Conservation (phyloP, 2,797 vertebrate species). For the Catostomus latipinnis region DNA sequence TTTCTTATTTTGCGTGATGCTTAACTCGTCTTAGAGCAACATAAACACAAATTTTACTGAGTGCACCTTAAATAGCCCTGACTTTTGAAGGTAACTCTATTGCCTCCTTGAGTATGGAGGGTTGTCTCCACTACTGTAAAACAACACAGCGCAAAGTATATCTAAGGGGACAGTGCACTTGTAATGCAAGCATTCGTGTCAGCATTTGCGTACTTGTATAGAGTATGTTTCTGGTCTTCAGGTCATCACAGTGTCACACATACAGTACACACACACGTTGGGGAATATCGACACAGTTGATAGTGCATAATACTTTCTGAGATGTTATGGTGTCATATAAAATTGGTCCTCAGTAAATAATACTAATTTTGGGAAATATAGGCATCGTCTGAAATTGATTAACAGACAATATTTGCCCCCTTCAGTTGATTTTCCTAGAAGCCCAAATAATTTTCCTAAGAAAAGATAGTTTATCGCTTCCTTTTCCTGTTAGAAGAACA, state of each 20-base stretch:
- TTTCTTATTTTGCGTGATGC: no score
- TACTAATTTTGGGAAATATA: background rate
- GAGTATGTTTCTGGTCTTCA: background rate
- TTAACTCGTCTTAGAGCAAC: no score
- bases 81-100: no score
- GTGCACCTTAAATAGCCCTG: no score
- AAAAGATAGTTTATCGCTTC: conserved; percentile 19
- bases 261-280: background rate
- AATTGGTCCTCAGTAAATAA: background rate
- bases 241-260: background rate
- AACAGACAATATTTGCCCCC: no score
- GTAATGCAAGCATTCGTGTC: background rate
- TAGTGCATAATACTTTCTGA: background rate
- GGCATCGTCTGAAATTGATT: no score
- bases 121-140: no score
- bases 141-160: no score
- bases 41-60: no score
- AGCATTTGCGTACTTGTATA: background rate
- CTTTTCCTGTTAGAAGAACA: conserved; percentile 27
- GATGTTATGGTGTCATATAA: background rate
- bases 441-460: background rate
- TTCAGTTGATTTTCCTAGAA: no score
- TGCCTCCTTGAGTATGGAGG: no score
- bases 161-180: background rate
- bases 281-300: background rate